Evolutionary conservation across 2,888 invertebrate genomes (phyloP), one percentile per base, ranked within the genome.

Genomic region (Tortrix viridana): DNA sequence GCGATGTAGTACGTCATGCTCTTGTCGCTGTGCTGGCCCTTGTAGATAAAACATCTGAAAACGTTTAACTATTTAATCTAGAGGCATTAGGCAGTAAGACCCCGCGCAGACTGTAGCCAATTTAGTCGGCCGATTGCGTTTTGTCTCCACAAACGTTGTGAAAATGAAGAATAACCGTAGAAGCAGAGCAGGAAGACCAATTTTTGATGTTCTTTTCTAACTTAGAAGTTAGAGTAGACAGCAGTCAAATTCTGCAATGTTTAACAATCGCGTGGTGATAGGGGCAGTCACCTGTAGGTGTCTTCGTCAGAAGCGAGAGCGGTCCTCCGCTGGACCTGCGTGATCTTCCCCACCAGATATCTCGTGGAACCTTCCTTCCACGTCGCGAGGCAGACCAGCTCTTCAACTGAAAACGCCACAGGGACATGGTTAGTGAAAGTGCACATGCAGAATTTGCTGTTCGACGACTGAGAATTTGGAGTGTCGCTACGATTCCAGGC

Each of bases 311-410:
- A 93, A 16, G 94, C 88, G 19, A 93, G 82, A 26, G 90, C 78
- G 71, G 92, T 93, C 59, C 94, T 82, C 37, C 94, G 84, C 74
- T 93, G 92, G 23, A 93, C 92, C 78, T 95, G 95, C n/a, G 95
- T 94, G 70, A 97, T 93, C 71, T 95, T 94, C 0, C 97, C 97
- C 54, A 97, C 95, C 50, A 97, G 91, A 82, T 96, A 97, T 59
- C 95, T 92, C 53, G 95, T 95, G 41, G 96, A 95, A 0, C 97
- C 96, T 71, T 97, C 97, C 82, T 95, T 96, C 97, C 97, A 97
- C 18, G 94, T 94, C 3, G 96, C 97, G 61, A 97, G 86, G 82
- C 97, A 97, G 50, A 96, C 95, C 59, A 97, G 83, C 85, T 97
- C 96, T 78, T 97, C 97, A 54, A 95, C 97, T 96, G 83, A 6